Evolutionary conservation across 2,797 vertebrate species (phyloP), one percentile per base, ranked within the genome.

Genomic region (Enteromius trimaculatus): DNA sequence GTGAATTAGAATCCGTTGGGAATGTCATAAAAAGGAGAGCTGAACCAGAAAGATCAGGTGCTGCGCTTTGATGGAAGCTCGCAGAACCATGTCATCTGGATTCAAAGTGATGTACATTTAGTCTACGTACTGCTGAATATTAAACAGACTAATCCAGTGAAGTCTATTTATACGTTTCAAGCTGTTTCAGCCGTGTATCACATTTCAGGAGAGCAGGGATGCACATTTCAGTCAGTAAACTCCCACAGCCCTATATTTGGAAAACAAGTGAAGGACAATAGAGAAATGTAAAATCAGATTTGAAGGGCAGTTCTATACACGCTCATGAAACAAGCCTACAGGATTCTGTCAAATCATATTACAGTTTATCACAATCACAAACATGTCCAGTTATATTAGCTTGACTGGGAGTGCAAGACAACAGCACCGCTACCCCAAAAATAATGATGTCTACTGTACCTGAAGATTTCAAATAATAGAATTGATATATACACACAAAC

Each of bases 51-150:
- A 81, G 16, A 37, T 49, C 42, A 66, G 10, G 10, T 62, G 71
- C 13, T 29, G 21, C 0, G n/a, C 65, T 75, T 76, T 80, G 51
- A 76, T 69, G 51, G 37, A 34, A 66, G 39, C 26, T 60, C 29
- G 13, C 10, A 23, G 42, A 81, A 69, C n/a, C 31, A 51, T 29
- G 65, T 71, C 76, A 39, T 81, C 76, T 81, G 53, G 64, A 76
- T 80, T 85, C 51, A 29, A 64, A 53, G 53, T 62, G 42, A 71
- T 29, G 53, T 77, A 51, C 64, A 34, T 85, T 81, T 77, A 77
- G 29, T 72, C 37, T 29, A 77, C 13, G 47, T 9, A 10, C 53
- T 71, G 72, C 11, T 34, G 66, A 39, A 71, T 65, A 77, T 81
- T 71, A 77, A 85, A 71, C 55, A 53, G 71, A 66, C 42, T 64